Evolutionary conservation across 2,797 vertebrate genomes (phyloP), one percentile per base, ranked within the genome.

Genomic region (Hoplostethus mediterraneus): DNA sequence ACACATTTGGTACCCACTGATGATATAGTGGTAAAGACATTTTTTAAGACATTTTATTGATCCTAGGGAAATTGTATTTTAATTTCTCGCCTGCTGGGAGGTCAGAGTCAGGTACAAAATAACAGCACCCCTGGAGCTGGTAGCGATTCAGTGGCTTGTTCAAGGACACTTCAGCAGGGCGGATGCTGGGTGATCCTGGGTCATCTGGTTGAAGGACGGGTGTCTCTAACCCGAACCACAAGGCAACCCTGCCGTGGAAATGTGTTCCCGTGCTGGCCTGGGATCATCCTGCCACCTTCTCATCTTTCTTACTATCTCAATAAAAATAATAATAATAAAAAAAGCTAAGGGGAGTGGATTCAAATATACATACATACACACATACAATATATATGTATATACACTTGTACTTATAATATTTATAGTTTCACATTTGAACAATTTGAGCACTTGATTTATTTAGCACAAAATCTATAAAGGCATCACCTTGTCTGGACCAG

Each of bases 31-130:
- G 1, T 17, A 49, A 66, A 44, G 33, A 30, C 33, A 40, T 17
- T 36, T 65, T 48, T 70, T 55, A 33, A 33, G 33, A 42, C 21
- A 42, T 54, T 60, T 16, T 40, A 54, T n/a, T 48, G n/a, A 74
- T 28, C 1, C 33, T 33, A 5, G 42, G 28, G 38, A 45, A 17
- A 57, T 21, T 25, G 6, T 33, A 55, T 57, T 73, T 49, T 52
- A 17, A 38, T 40, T 65, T 65, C 21, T 9, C 51, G 16, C 49
- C 48, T 61, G 40, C 36, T 31, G 31, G 36, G 47, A 44, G 36
- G 6, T 38, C 30, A 21, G 45, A 49, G 52, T 75, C 62, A 68
- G 12, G 33, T 58, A 56, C 54, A 38, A 6, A 33, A 33, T 21
- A 21, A 21, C 31, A 33, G 31, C 31, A 33, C 31, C 6, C 31